Percentiles rank a stretch among this genome's conserved stretches.
Conservation (phyloP, 2,888 invertebrate species). For the Didymodactylos carnosus region DNA sequence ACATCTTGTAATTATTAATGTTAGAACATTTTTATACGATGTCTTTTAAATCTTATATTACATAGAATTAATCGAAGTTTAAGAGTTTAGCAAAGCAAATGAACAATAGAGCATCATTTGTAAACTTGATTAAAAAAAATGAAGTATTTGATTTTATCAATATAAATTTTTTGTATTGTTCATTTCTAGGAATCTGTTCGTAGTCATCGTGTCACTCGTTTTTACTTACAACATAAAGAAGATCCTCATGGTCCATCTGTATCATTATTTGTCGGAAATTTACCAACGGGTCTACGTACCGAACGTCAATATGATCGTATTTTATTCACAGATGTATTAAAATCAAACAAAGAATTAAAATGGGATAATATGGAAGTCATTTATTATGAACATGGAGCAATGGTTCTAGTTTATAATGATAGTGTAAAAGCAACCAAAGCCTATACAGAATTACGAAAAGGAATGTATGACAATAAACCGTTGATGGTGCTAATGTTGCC, state of each 20-base stretch:
- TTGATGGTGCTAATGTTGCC: conserved; percentile 86
- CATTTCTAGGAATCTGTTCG: conserved; percentile 73
- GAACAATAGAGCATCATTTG: neutral
- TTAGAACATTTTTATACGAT: no score
- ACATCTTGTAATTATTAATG: no score
- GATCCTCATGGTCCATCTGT: conserved; percentile 94
- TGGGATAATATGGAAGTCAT: conserved; percentile 60
- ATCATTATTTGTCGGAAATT: conserved; percentile 85
- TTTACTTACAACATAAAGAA: conserved; percentile 88
- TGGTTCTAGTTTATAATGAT: conserved; percentile 92
- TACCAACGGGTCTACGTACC: conserved; percentile 72
- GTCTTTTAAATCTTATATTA: no score
- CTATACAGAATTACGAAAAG: conserved; percentile 74
- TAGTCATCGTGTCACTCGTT: conserved; percentile 91
- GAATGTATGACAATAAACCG: conserved; percentile 83
- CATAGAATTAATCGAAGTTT: no score
- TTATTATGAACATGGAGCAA: conserved; percentile 97
- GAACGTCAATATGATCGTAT: conserved; percentile 95
- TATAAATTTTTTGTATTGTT: neutral
- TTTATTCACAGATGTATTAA: conserved; percentile 64
- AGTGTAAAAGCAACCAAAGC: conserved; percentile 69
- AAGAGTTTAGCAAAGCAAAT: no score
- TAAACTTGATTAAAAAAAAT: neutral
- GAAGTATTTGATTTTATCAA: neutral
- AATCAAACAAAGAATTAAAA: conserved; percentile 53